phyloP scores from a whole-genome alignment of 2,797 vertebrate genomes.

The Notoglanidium macrostoma region DNA sequence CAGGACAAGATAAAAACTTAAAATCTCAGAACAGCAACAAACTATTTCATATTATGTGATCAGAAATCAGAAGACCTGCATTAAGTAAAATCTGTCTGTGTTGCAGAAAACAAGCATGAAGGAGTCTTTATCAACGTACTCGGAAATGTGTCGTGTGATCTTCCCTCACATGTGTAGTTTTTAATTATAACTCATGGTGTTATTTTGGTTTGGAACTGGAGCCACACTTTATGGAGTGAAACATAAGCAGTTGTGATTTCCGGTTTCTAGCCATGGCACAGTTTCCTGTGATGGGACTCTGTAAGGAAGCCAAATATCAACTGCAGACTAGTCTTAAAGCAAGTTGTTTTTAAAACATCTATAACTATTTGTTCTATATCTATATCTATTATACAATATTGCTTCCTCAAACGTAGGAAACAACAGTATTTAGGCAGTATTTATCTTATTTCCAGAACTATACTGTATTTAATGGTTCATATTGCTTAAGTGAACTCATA shows the following conservation, averaged over 20 bases:
- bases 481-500: not conserved
- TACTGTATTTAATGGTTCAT: not conserved
- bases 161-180: constrained; percentile 17
- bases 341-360: not conserved
- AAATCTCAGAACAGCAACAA: not conserved
- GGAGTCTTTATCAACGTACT: not conserved
- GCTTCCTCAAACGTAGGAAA: not conserved
- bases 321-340: not conserved
- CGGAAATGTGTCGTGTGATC: constrained; percentile 25
- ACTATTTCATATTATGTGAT: not conserved
- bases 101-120: not conserved
- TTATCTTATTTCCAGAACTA: not conserved
- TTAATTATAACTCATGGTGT: constrained; percentile 40
- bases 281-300: not conserved
- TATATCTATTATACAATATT: no score
- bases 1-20: constrained; percentile 43
- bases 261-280: not conserved
- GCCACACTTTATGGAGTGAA: constrained; percentile 40
- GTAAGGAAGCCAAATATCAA: not conserved
- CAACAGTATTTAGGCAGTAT: not conserved
- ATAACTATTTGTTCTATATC: not conserved
- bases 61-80: not conserved
- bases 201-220: constrained; percentile 43
- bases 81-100: not conserved
- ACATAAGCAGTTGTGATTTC: constrained; percentile 43